Evolutionary conservation across 2,888 invertebrate genomes (phyloP).

Genomic region (Cosmia trapezina): DNA sequence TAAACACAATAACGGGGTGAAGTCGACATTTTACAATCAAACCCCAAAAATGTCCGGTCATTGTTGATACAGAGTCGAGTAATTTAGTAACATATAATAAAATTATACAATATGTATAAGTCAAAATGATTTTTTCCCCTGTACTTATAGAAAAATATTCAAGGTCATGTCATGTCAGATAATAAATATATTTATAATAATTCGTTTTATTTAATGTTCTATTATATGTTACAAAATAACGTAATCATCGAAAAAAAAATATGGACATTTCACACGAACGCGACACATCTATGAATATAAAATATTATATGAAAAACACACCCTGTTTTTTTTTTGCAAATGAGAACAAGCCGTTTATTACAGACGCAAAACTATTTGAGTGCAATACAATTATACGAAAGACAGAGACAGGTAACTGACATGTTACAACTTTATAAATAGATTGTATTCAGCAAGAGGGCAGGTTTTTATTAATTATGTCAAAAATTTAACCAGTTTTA

Average conservation of each 20-base stretch:
- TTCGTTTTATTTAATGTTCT: conserved; percentile 17
- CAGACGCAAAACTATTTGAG: conserved; percentile 54
- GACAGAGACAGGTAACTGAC: not conserved
- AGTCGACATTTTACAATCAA: conserved; percentile 50
- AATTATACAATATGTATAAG: not conserved
- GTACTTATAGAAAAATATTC: conserved; percentile 49
- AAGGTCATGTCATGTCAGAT: conserved; percentile 19
- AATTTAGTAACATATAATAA: conserved; percentile 53
- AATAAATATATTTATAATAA: conserved; percentile 16
- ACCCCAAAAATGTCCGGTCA: conserved; percentile 47
- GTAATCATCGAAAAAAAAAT: conserved; percentile 30
- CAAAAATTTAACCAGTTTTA: not conserved
- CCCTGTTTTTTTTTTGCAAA: conserved; percentile 67
- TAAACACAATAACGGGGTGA: conserved; percentile 29
- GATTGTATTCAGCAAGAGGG: not conserved
- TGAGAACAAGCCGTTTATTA: conserved; percentile 61
- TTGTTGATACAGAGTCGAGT: conserved; percentile 8
- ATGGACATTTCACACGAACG: conserved; percentile 46
- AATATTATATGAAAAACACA: conserved; percentile 61
- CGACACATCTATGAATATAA: conserved; percentile 53
- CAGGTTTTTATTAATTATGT: too few relatives aligned
- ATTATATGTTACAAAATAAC: conserved; percentile 57
- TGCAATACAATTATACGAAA: conserved; percentile 62
- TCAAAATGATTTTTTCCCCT: conserved; percentile 5
- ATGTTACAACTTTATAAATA: too few relatives aligned